phyloP scores from a whole-genome alignment of 2,113 vertebrate species.

The Chamaetylas fuelleborni region DNA sequence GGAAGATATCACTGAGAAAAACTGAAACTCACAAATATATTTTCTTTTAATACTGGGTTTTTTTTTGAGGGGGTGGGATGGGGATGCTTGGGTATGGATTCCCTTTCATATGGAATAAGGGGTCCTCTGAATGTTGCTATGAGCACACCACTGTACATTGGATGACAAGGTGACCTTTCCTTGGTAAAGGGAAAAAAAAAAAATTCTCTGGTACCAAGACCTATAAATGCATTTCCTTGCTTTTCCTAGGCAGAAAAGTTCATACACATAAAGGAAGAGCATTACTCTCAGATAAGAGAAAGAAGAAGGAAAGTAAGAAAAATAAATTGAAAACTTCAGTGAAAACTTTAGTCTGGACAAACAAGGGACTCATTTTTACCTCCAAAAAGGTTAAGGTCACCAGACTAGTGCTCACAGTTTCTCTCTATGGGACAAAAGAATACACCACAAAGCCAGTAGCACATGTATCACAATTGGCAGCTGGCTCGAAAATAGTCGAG shows the following conservation, averaged over 20 bases:
- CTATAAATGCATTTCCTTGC: background rate
- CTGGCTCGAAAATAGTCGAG: conserved; percentile 40
- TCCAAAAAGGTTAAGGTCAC: conserved; percentile 46
- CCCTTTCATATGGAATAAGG: background rate
- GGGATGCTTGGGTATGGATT: background rate
- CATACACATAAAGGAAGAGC: background rate
- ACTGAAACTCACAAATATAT: background rate
- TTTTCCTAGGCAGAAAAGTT: background rate
- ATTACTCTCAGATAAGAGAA: background rate
- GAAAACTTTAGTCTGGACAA: conserved; percentile 21
- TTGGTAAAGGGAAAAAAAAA: background rate
- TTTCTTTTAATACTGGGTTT: background rate
- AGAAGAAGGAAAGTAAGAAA: background rate
- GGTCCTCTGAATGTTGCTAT: background rate
- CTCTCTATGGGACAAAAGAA: conserved; percentile 39
- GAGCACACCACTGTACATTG: background rate
- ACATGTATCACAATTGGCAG: conserved; percentile 23
- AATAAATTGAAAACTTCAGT: background rate
- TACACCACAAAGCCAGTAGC: conserved; percentile 31
- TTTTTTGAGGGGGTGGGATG: background rate
- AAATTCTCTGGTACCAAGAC: background rate
- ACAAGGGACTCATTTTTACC: conserved; percentile 42
- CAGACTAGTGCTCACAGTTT: background rate
- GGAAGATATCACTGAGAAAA: background rate
- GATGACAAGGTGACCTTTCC: background rate